Evolutionary conservation across 2,113 vertebrate genomes (phyloP), one percentile per base, ranked within the genome.

Genomic region (Phalacrocorax brasilianus): DNA sequence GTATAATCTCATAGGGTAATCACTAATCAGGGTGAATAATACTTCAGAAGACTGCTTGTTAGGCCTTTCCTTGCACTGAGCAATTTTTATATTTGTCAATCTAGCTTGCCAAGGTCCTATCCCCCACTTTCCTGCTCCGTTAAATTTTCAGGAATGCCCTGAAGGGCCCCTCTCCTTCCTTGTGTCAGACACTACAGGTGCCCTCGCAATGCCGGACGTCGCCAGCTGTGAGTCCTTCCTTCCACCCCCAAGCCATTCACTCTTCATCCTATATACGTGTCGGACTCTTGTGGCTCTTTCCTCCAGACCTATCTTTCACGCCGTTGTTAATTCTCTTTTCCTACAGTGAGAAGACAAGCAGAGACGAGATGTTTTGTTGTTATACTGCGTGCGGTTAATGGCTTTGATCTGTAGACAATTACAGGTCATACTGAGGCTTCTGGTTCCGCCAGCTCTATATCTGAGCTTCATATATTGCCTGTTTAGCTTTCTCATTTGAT

Each of bases 351-450:
- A 76, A 85, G 91, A 85, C 58, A 95, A 85, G 89, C 93, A 88
- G 93, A 83, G 89, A 75, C 14, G 53, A 88, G 67, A 17, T 90
- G 66, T 91, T 88, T 95, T 91, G 91, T 92, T 94, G 91, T 70
- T 76, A 73, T 4, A 8, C 32, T 85, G 53, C 93, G 45, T 27
- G 89, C 81, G 91, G 88, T 56, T 95, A 94, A 83, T 83, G 63
- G 62, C 85, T 95, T 90, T 90, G 78, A 71, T 96, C 55, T 61
- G 50, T 80, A 38, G 59, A 47, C 78, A 88, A 91, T 67, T 85
- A 65, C 55, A 91, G 75, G 88, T 80, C 59, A 22, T 52, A 38
- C 17, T 74, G 71, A 77, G 86, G 78, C 50, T 88, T 78, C 85
- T 91, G 88, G n/a, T 59, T 94, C 85, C 23, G 55, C 66, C 73